Evolutionary conservation across 2,113 vertebrate genomes (phyloP), one percentile per base, ranked within the genome.

Genomic region (Monopterus albus): DNA sequence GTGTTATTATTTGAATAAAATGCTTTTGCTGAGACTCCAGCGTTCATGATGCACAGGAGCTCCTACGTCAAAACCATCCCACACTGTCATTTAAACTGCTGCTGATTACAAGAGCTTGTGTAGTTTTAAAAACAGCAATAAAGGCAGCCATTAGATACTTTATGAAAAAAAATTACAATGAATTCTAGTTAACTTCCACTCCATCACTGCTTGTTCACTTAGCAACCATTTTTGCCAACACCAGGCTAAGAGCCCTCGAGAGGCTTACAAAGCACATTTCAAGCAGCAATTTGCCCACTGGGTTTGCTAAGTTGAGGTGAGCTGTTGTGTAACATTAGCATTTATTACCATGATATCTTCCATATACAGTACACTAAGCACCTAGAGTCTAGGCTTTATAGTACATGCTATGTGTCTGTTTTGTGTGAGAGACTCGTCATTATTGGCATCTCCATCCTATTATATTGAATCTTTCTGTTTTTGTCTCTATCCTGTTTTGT

Each of bases 261-360:
- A 51, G 65, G 56, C 35, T 53, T 15, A 39, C 18, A 28, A 6
- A 72, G 39, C 17, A 0, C 33, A 52, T 62, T 77, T 74, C 38
- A 62, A 72, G 50, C 35, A 38, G 15, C 67, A 53, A 28, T 75
- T 57, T 61, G 53, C 77, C 53, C 68, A 52, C 25, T 51, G 33
- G 38, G 55, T 18, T 69, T 63, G 57, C 33, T 18, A 23, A 12
- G 20, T 45, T 57, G 46, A 38, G 10, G 31, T 31, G 21, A 57
- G 49, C 33, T 65, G 21, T 70, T 70, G 2, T 66, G n/a, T 60
- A 64, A 36, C 46, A 58, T 25, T 25, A 23, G 26, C 51, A 59
- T 64, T 46, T 71, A 56, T 60, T 23, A 55, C n/a, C 20, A 5
- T 15, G 2, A 40, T 47, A 43, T 42, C 25, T 15, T 6, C 15